Conservation (phyloP, 2,113 vertebrate species). For the Marcusenius ussheri region DNA sequence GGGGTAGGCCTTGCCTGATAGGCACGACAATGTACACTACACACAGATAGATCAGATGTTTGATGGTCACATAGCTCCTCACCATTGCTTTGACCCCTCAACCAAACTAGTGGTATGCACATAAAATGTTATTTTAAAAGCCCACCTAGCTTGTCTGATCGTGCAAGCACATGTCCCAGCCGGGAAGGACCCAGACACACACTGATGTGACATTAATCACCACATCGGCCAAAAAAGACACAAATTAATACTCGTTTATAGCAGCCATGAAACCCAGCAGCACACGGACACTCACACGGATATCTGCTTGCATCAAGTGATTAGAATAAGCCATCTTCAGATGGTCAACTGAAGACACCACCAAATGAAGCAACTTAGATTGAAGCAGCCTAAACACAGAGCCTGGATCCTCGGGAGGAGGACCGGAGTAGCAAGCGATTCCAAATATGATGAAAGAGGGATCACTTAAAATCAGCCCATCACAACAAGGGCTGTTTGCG, state of each 20-base stretch:
- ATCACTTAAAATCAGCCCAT: background rate
- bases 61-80: background rate
- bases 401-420: background rate
- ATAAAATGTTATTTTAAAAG: background rate
- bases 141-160: background rate
- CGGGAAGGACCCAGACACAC: background rate
- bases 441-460: background rate
- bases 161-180: background rate
- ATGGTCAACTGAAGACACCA: background rate
- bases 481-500: background rate
- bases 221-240: constrained; percentile 13
- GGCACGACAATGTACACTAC: background rate
- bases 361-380: background rate
- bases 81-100: background rate
- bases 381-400: background rate
- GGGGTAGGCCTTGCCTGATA: background rate
- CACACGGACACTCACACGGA: background rate
- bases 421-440: background rate
- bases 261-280: background rate
- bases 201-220: constrained; percentile 19
- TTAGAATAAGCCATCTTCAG: background rate
- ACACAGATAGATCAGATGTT: background rate
- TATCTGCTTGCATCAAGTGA: background rate
- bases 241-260: background rate
- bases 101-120: background rate